Evolutionary conservation across 2,113 vertebrate genomes (phyloP).

Genomic region (Nannobrachium achirus): DNA sequence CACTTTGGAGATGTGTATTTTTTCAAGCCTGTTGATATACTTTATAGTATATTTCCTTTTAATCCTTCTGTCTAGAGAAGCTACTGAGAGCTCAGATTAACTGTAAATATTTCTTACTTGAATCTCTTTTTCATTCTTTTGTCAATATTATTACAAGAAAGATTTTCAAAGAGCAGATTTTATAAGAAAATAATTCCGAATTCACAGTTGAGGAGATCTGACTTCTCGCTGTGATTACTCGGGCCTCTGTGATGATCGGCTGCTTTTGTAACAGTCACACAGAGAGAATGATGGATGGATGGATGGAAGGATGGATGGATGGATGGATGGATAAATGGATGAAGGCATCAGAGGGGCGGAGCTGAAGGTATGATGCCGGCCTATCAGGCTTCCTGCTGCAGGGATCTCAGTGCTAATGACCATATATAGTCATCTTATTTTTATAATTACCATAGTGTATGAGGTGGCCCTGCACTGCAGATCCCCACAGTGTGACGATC

Average conservation of each 20-base stretch:
- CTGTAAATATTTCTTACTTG: not conserved
- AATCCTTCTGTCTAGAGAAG: no score
- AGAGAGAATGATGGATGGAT: not conserved
- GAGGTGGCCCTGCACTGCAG: conserved; percentile 22
- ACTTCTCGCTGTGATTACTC: not conserved
- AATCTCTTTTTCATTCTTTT: not conserved
- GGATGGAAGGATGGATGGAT: no score
- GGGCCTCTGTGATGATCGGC: not conserved
- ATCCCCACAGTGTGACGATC: conserved; percentile 72
- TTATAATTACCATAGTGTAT: no score
- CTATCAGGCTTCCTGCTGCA: conserved; percentile 44
- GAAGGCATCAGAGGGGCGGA: conserved; percentile 22
- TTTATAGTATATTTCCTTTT: not conserved
- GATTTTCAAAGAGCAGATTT: conserved; percentile 44
- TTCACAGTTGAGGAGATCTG: conserved; percentile 40
- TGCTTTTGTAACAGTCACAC: conserved; percentile 1
- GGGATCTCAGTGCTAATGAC: conserved; percentile 30
- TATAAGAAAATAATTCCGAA: conserved; percentile 34
- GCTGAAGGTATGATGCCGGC: conserved; percentile 63
- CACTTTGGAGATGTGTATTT: conserved; percentile 45
- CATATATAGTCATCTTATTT: no score
- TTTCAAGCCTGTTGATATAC: conserved; percentile 32
- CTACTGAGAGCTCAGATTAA: no score
- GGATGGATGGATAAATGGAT: no score
- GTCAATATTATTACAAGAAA: conserved; percentile 14